Base-by-base conservation (phyloP, 2,888 invertebrate species). In the Melanostoma scalare region DNA sequence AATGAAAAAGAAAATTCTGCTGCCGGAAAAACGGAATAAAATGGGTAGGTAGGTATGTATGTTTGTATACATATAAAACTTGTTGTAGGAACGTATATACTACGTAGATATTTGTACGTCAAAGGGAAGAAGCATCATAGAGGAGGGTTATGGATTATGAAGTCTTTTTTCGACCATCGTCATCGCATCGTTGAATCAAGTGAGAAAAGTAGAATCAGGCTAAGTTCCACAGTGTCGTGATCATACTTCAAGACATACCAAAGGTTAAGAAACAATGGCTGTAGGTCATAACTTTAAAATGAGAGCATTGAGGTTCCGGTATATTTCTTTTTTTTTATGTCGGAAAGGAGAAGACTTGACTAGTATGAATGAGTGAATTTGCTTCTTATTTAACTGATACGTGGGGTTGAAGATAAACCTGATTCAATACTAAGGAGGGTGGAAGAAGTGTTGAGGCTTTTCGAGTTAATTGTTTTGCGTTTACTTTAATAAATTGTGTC, bases 1-100 rank as follows among this genome's bases (percentile, higher is more conserved):
- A 82, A 82, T 82, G 78, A 74, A 82, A 78, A 78, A 55, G 63
- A 55, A 74, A 77, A 73, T 73, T 56, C 73, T 68, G 73, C 68
- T 73, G 77, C 52, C 56, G 77, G 67, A 67, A 71, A 77, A 68
- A 58, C 40, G 56, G 75, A 80, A 75, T 44, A 78, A 69, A 73
- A 74, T 71, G 53, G 38, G 53, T 82, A 63, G 73, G 69, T 74
- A 78, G 38, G 56, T 56, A 31, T 46, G 60, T 48, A 48, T 65
- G 42, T 20, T 20, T 20, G 20, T 20, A 20, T 20, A 48, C 33
- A 8, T 52, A 46, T 35, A 35, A 48, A 61, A 73, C 9, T 31
- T 53, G 30, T 52, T 20, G 20, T 20, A 1, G 20, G 20, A 20
- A 20, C 20, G 50, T 42, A 58, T 71, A 63, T 63, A 61, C 61